Evolutionary conservation across 2,888 invertebrate genomes (phyloP).

Genomic region (Cephus spinipes): DNA sequence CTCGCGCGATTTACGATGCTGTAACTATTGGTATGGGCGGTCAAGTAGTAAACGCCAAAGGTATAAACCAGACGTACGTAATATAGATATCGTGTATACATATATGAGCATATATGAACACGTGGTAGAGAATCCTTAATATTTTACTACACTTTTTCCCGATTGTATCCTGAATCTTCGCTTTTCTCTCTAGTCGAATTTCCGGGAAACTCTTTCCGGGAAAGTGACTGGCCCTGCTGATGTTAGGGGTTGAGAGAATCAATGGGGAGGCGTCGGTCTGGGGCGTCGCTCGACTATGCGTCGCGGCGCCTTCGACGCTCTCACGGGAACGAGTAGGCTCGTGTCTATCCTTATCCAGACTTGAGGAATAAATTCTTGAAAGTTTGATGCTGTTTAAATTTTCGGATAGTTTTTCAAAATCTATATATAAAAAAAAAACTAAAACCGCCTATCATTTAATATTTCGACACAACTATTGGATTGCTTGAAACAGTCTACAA

Average conservation of each 20-base stretch:
- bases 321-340: conserved; percentile 18
- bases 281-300: conserved; percentile 48
- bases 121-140: neutral
- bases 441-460: neutral
- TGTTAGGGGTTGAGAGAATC: conserved; percentile 42
- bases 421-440: too few relatives aligned
- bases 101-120: neutral
- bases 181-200: neutral
- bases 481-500: neutral
- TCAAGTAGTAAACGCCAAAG: neutral
- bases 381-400: too few relatives aligned
- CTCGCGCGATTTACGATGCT: neutral
- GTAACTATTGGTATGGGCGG: neutral
- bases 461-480: neutral
- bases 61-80: neutral
- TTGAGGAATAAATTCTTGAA: neutral
- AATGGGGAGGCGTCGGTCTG: conserved; percentile 57
- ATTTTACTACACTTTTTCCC: neutral
- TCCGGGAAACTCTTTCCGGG: conserved; percentile 1
- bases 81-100: neutral
- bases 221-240: conserved; percentile 16
- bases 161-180: neutral
- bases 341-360: neutral
- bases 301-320: conserved; percentile 37
- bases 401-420: too few relatives aligned